Evolutionary conservation across 2,888 invertebrate genomes (phyloP).

Genomic region (Nomada flava): DNA sequence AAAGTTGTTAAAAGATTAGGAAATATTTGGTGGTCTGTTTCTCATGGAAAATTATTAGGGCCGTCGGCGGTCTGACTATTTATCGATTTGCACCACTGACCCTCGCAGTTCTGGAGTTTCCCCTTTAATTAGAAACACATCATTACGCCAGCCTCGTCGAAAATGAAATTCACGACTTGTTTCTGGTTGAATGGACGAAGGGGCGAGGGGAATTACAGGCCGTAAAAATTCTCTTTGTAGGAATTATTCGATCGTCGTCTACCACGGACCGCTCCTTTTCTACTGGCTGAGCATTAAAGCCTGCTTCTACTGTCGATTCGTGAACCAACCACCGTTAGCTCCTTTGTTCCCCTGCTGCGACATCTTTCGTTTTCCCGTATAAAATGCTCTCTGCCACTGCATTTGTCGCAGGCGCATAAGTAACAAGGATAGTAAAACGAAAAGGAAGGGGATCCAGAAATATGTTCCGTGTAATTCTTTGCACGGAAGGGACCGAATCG

Average conservation of each 20-base stretch:
- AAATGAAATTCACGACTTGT: constrained; percentile 5
- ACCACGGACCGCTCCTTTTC: background rate
- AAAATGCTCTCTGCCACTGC: constrained; percentile 16
- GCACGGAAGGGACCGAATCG: background rate
- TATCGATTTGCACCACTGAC: background rate
- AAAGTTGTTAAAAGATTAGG: background rate
- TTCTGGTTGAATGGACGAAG: background rate
- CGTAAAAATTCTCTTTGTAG: constrained; percentile 31
- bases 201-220: background rate
- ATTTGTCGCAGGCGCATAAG: background rate
- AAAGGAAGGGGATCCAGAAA: background rate
- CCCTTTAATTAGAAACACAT: constrained; percentile 5
- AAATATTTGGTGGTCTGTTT: background rate
- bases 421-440: background rate
- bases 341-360: background rate
- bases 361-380: background rate
- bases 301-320: constrained; percentile 13
- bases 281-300: constrained; percentile 12
- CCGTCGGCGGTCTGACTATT: background rate
- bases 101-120: background rate
- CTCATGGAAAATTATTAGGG: background rate
- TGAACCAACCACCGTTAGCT: background rate
- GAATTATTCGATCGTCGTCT: constrained; percentile 31
- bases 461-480: background rate
- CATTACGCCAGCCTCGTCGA: background rate